Evolutionary conservation across 2,888 invertebrate species (phyloP).

Genomic region (Noctua comes): DNA sequence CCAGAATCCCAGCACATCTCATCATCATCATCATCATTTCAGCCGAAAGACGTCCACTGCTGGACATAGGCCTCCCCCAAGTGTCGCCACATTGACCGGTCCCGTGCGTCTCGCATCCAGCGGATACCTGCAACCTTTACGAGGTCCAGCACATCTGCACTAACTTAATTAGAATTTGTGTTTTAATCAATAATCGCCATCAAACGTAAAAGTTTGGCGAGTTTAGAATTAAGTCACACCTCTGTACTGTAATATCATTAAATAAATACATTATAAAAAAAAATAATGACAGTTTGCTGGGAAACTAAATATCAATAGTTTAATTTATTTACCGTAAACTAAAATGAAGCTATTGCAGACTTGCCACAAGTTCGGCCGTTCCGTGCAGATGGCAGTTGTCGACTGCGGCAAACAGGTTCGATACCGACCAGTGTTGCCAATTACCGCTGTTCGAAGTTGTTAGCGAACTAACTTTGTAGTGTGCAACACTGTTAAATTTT

Average conservation of each 20-base stretch:
- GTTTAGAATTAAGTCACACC: too few species aligned
- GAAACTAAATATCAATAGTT: background rate
- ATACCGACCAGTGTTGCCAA: slow-evolving; percentile 39
- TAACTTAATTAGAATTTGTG: background rate
- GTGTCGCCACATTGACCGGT: too few species aligned
- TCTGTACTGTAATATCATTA: too few species aligned
- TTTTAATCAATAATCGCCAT: too few species aligned
- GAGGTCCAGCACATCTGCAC: background rate
- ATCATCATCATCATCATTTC: too few species aligned
- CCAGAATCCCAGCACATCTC: background rate
- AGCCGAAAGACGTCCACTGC: too few species aligned
- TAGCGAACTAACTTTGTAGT: slow-evolving; percentile 31
- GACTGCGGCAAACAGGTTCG: slow-evolving; percentile 24
- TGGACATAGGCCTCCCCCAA: too few species aligned
- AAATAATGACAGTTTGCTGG: background rate
- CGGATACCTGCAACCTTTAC: too few species aligned
- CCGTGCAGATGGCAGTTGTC: slow-evolving; percentile 35
- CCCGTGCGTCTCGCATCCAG: too few species aligned
- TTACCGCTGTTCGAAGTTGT: slow-evolving; percentile 19
- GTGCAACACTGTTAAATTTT: slow-evolving; percentile 5
- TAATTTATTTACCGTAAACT: slow-evolving; percentile 1
- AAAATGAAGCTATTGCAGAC: slow-evolving; percentile 4
- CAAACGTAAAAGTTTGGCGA: too few species aligned
- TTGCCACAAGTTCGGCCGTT: slow-evolving; percentile 46
- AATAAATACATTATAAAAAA: too few species aligned